A percentile compares a stretch with the other conserved stretches of the same genome.
These are phyloP conservation scores for Tautogolabrus adspersus DNA, from an alignment of 2,113 vertebrate species.

Conservation along the genomic window DNA sequence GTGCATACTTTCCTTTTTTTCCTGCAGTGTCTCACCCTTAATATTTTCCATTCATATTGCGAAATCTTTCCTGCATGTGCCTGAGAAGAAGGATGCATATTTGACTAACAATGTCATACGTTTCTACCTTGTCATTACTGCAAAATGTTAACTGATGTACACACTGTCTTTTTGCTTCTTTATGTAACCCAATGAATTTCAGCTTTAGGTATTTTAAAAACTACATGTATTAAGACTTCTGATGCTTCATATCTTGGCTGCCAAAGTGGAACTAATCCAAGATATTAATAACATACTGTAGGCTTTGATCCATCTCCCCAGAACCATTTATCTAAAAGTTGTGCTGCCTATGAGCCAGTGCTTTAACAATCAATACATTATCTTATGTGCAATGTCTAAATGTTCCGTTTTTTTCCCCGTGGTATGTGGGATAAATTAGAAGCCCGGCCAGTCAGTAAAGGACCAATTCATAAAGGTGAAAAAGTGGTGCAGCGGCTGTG, in stretches of 20 bases:
- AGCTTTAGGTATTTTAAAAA: constrained; percentile 47
- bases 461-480: constrained; percentile 92
- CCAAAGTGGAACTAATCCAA: constrained; percentile 53
- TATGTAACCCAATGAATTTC: constrained; percentile 39
- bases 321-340: constrained; percentile 79
- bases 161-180: constrained; percentile 35
- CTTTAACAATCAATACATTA: constrained; percentile 84
- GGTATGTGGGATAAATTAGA: constrained; percentile 89
- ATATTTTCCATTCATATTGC: constrained; percentile 7
- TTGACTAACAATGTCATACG: constrained; percentile 48
- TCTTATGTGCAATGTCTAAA: constrained; percentile 82
- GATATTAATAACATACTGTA: constrained; percentile 59
- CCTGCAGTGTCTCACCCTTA: constrained; percentile 8
- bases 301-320: constrained; percentile 57
- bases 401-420: constrained; percentile 70
- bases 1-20: constrained; percentile 3
- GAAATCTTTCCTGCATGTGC: constrained; percentile 14
- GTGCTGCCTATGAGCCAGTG: constrained; percentile 74
- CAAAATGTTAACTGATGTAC: constrained; percentile 35
- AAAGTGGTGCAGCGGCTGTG: constrained; percentile 89
- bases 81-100: constrained; percentile 48
- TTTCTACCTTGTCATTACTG: constrained; percentile 43
- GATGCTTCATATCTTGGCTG: constrained; percentile 52
- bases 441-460: constrained; percentile 89
- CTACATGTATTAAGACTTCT: constrained; percentile 33